Base-by-base conservation (phyloP, 1,140 invertebrate species). In the Drosophila setifemur region DNA sequence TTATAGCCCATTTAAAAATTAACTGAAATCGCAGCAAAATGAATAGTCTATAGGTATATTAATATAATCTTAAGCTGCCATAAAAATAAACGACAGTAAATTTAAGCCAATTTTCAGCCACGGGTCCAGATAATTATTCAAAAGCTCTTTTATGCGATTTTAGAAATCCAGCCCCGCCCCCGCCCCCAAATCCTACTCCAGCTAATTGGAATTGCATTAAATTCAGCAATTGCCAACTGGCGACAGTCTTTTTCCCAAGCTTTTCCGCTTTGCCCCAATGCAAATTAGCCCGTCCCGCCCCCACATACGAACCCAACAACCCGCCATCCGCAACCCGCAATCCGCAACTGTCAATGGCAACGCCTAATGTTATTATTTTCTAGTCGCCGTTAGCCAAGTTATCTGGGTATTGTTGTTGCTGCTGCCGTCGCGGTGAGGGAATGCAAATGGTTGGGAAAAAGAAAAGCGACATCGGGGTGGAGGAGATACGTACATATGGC, bases 341-440 rank as follows among this genome's bases (percentile, higher is more conserved):
- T 18, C 57, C 9, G 40, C 57, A 58, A 44, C 45, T 60, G 69
- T 69, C 75, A 79, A 74, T 78, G 76, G 76, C 52, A 81, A 74
- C 75, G 64, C 64, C 57, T 81, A 70, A 58, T 81, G 52, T 44
- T 58, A 77, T 71, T 81, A 75, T 81, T 81, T 66, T 66, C 57
- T 61, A 61, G 52, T 73, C 60, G 57, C 44, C 54, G 45, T 61
- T 70, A 57, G 52, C 53, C 33, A n/a, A 19, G 54, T 61, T 61
- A 45, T 40, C 31, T 55, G 40, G 66, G 47, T 73, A 73, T 61
- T 68, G 61, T 21, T 25, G 35, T 39, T 43, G 29, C 42, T 31
- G 47, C 61, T 63, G 54, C 21, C 2, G 5, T 3, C 29, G 29
- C 29, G 33, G 33, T 58, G 48, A 57, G 60, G 33, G 26, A 66